A percentile compares a stretch with the other conserved stretches of the same genome.
Conservation (phyloP, 1,140 invertebrate genomes). For the Tribolium castaneum region DNA sequence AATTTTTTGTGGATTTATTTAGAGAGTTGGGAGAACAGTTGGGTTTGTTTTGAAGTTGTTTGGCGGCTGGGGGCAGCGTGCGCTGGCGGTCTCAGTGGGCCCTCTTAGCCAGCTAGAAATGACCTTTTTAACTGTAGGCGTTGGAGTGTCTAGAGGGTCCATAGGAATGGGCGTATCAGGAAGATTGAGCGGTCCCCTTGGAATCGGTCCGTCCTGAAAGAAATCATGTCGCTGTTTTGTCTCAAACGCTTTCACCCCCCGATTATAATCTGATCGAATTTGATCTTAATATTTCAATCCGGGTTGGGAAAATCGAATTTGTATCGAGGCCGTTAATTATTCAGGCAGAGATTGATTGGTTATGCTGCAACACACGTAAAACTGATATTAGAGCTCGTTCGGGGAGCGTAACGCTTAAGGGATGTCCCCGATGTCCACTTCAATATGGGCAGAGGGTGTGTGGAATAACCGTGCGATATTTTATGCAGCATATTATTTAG, state of each 20-base stretch:
- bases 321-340: conserved; percentile 13
- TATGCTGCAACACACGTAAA: conserved; percentile 38
- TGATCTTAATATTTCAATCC: not conserved
- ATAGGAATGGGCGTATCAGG: conserved; percentile 46
- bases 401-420: conserved; percentile 36
- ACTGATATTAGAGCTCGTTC: conserved; percentile 48
- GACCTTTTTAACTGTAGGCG: conserved; percentile 56
- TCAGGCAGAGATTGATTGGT: conserved; percentile 41
- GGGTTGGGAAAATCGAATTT: conserved; percentile 14
- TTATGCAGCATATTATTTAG: conserved; percentile 50
- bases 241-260: not conserved
- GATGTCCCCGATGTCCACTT: conserved; percentile 48
- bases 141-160: conserved; percentile 53
- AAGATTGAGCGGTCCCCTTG: conserved; percentile 54
- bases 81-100: conserved; percentile 47
- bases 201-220: conserved; percentile 38
- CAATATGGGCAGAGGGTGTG: conserved; percentile 48
- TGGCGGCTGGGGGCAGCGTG: not conserved
- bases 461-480: conserved; percentile 44
- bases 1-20: too few relatives aligned
- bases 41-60: not conserved
- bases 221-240: conserved; percentile 38
- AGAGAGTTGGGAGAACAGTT: too few relatives aligned
- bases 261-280: not conserved
- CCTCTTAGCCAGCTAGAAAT: conserved; percentile 52